Conservation (phyloP, 37 sponge, comb jelly and placozoan genomes). For the Axinella damicornis region DNA sequence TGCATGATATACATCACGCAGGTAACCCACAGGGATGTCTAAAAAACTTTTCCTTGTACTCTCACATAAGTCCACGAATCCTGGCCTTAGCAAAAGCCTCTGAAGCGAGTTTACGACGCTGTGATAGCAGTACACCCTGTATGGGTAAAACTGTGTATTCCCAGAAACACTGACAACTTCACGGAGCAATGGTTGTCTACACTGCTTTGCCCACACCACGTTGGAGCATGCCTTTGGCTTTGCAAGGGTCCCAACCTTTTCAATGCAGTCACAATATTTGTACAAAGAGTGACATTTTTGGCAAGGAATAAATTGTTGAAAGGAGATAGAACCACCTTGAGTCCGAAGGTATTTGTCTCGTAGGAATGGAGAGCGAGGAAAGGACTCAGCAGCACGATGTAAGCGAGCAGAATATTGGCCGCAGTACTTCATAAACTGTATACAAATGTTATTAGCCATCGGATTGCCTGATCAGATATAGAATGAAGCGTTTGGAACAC, state of each 20-base stretch:
- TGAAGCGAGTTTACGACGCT: conserved; percentile 29
- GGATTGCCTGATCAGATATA: no score
- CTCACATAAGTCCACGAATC: conserved; percentile 37
- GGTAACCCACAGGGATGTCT: not conserved
- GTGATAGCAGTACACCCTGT: conserved; percentile 25
- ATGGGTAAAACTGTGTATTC: not conserved
- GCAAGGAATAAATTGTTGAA: conserved; percentile 23
- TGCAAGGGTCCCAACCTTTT: no score
- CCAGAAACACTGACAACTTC: not conserved
- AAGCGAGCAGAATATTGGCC: not conserved
- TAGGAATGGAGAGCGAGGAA: not conserved
- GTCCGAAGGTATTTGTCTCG: not conserved
- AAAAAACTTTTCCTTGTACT: not conserved
- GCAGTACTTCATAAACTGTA: not conserved
- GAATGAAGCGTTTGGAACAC: no score
- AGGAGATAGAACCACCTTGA: not conserved
- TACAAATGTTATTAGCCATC: no score
- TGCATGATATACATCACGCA: conserved; percentile 40
- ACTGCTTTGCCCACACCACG: not conserved
- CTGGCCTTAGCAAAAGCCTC: conserved; percentile 19
- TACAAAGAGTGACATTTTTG: conserved; percentile 29
- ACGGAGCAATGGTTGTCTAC: conserved; percentile 30
- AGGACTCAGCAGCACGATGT: not conserved
- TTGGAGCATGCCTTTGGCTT: no score
- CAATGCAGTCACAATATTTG: not conserved